Conservation (phyloP, 2,888 invertebrate species). For the Epirrhoe alternata region DNA sequence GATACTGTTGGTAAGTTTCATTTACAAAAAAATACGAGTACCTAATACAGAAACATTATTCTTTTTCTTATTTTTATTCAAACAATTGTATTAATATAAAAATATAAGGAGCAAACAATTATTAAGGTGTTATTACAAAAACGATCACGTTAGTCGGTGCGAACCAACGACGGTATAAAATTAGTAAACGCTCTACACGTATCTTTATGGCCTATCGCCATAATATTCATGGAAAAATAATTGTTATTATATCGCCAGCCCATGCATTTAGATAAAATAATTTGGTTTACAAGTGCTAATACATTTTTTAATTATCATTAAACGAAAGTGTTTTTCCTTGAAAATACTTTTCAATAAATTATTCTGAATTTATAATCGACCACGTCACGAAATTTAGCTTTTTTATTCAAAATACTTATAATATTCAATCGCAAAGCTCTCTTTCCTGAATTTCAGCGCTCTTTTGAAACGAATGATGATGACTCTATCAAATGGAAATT, state of each 20-base stretch:
- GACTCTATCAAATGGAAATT: too few relatives aligned
- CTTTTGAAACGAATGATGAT: too few relatives aligned
- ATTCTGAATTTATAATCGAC: background rate
- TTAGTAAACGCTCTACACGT: conserved; percentile 33
- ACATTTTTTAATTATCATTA: background rate
- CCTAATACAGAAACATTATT: background rate
- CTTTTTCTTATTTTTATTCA: background rate
- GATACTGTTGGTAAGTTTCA: conserved; percentile 74
- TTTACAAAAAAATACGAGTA: background rate
- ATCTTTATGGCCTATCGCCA: conserved; percentile 44
- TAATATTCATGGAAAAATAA: conserved; percentile 32
- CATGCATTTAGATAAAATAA: conserved; percentile 10
- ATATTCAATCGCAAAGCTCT: background rate
- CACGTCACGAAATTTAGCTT: background rate
- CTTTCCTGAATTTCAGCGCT: too few relatives aligned
- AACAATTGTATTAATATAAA: background rate
- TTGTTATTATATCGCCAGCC: conserved; percentile 20
- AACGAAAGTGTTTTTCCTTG: background rate
- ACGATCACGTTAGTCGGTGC: conserved; percentile 13
- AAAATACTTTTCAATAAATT: background rate
- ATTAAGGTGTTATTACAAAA: conserved; percentile 20
- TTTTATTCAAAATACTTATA: background rate
- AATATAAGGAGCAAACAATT: conserved; percentile 1
- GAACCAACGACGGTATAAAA: conserved; percentile 17
- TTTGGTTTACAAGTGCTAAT: background rate